Conservation (phyloP, 2,888 invertebrate genomes). For the Apodemia hepburni region DNA sequence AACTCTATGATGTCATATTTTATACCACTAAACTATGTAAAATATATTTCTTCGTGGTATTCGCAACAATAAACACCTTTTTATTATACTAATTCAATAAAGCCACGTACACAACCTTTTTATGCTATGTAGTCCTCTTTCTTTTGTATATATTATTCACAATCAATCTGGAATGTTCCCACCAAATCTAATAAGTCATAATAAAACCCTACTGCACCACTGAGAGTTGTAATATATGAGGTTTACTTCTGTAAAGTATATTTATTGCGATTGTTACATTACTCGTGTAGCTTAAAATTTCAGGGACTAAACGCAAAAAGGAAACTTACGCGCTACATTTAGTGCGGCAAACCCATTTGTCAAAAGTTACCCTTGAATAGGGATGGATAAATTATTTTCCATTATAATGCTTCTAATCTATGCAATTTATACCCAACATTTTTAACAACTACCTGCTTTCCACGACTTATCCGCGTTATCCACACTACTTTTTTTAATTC, state of each 20-base stretch:
- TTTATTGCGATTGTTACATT: slow-evolving; percentile 45
- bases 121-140: slow-evolving; percentile 52
- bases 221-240: slow-evolving; percentile 66
- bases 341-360: slow-evolving; percentile 18
- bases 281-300: slow-evolving; percentile 31
- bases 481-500: too few relatives aligned
- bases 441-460: too few relatives aligned
- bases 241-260: slow-evolving; percentile 56
- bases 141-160: slow-evolving; percentile 69
- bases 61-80: neutral
- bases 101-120: slow-evolving; percentile 11
- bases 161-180: slow-evolving; percentile 70
- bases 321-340: slow-evolving; percentile 25
- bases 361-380: neutral
- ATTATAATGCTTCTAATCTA: neutral
- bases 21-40: neutral
- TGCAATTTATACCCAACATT: neutral
- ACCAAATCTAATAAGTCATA: slow-evolving; percentile 70
- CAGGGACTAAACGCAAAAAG: slow-evolving; percentile 32
- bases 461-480: too few relatives aligned
- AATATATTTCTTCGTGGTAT: neutral
- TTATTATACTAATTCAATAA: neutral
- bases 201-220: slow-evolving; percentile 70
- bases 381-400: neutral
- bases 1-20: neutral